Evolutionary conservation across 2,888 invertebrate species (phyloP).

Genomic region (Netelia melanura): DNA sequence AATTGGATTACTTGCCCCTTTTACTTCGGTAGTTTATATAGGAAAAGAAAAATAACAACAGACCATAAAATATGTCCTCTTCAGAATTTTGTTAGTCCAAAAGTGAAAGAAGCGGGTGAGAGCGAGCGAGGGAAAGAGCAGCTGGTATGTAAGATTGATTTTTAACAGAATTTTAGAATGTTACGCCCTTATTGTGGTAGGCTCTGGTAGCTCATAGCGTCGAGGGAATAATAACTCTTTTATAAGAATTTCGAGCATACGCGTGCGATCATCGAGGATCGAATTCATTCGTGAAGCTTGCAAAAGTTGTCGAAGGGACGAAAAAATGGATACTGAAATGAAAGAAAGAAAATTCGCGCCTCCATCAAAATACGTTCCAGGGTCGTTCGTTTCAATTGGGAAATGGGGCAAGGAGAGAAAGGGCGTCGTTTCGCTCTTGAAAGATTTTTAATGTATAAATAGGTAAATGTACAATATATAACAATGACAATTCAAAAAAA

Average conservation of each 20-base stretch:
- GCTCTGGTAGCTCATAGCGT: slow-evolving; percentile 43
- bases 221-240: slow-evolving; percentile 67
- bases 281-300: slow-evolving; percentile 77
- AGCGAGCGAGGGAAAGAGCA: slow-evolving; percentile 1
- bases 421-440: slow-evolving; percentile 67
- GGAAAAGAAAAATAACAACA: slow-evolving; percentile 14
- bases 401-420: slow-evolving; percentile 6
- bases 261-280: slow-evolving; percentile 53
- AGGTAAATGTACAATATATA: slow-evolving; percentile 80
- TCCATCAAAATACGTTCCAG: slow-evolving; percentile 67
- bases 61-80: not conserved
- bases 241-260: slow-evolving; percentile 42
- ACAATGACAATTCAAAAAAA: slow-evolving; percentile 78
- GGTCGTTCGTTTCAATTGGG: slow-evolving; percentile 39
- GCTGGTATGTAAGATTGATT: slow-evolving; percentile 34
- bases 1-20: slow-evolving; percentile 12
- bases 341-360: slow-evolving; percentile 73
- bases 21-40: slow-evolving; percentile 16
- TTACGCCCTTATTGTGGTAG: slow-evolving; percentile 43
- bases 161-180: slow-evolving; percentile 23
- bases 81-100: slow-evolving; percentile 13
- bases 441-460: slow-evolving; percentile 82
- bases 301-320: slow-evolving; percentile 79
- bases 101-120: slow-evolving; percentile 19
- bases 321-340: slow-evolving; percentile 43